These are phyloP conservation scores for Poicephalus gulielmi DNA, from an alignment of 2,113 vertebrate species.

Conservation along the genomic window DNA sequence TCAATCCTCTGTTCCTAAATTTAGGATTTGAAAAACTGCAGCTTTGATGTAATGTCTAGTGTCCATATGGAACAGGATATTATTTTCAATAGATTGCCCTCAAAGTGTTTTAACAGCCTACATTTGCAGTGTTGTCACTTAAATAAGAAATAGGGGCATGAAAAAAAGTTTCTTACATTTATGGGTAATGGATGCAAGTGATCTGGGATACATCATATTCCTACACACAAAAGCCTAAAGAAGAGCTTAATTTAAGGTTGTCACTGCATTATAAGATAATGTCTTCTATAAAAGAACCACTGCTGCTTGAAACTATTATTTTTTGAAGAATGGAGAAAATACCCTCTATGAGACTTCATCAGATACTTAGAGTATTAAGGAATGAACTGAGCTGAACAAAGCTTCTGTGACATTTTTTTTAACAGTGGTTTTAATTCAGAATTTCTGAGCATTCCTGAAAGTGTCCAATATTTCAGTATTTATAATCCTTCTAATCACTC, in stretches of 20 bases:
- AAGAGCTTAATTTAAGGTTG: not conserved
- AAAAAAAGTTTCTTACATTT: not conserved
- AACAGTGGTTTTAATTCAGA: not conserved
- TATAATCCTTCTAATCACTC: not conserved
- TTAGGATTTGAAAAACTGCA: not conserved
- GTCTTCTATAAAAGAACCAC: not conserved
- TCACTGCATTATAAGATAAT: not conserved
- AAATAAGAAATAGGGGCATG: not conserved
- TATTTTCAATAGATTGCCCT: conserved; percentile 13
- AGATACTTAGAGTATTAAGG: not conserved
- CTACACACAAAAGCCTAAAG: not conserved
- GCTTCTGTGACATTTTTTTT: not conserved
- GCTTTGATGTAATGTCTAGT: not conserved
- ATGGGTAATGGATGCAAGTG: not conserved
- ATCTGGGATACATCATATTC: not conserved
- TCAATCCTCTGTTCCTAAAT: conserved; percentile 7
- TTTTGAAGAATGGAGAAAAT: not conserved
- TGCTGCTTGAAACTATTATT: not conserved
- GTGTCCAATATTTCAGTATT: not conserved
- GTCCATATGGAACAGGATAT: conserved; percentile 6
- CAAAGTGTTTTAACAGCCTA: conserved; percentile 2
- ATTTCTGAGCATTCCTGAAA: not conserved
- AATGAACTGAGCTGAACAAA: not conserved
- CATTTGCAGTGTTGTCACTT: not conserved
- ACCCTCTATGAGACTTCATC: not conserved